Conservation (phyloP, 1,140 invertebrate genomes). For the Neuroterus valhalla region DNA sequence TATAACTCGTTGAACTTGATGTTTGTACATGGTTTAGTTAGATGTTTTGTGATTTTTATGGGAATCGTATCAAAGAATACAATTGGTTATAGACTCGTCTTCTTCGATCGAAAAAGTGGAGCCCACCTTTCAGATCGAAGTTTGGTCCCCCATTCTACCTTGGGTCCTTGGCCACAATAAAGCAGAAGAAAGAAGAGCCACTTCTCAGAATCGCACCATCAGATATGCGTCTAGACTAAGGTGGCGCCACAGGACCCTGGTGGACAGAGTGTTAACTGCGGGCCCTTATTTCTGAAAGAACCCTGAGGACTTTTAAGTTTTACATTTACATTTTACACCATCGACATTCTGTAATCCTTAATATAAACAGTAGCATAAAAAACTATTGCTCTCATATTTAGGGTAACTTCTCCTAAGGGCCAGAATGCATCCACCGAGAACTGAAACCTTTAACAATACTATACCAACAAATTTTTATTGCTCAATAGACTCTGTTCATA, state of each 20-base stretch:
- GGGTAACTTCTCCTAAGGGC: no score
- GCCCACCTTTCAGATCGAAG: slow-evolving; percentile 48
- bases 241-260: slow-evolving; percentile 59
- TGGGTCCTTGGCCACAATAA: slow-evolving; percentile 51
- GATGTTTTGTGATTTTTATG: neutral
- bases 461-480: no score
- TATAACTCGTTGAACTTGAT: no score
- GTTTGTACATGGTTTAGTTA: neutral
- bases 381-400: no score
- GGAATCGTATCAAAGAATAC: neutral
- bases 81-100: neutral
- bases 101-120: slow-evolving; percentile 44
- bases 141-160: slow-evolving; percentile 48
- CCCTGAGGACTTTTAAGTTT: neutral
- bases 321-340: neutral
- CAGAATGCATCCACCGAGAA: no score
- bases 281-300: slow-evolving; percentile 39
- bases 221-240: slow-evolving; percentile 60
- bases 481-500: no score
- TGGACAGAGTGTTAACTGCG: slow-evolving; percentile 51
- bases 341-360: neutral
- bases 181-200: slow-evolving; percentile 57
- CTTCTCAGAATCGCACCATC: slow-evolving; percentile 62
- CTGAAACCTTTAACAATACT: no score
- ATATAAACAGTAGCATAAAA: no score